phyloP scores from a whole-genome alignment of 2,888 invertebrate genomes.

The Caenorhabditis macrosperma region DNA sequence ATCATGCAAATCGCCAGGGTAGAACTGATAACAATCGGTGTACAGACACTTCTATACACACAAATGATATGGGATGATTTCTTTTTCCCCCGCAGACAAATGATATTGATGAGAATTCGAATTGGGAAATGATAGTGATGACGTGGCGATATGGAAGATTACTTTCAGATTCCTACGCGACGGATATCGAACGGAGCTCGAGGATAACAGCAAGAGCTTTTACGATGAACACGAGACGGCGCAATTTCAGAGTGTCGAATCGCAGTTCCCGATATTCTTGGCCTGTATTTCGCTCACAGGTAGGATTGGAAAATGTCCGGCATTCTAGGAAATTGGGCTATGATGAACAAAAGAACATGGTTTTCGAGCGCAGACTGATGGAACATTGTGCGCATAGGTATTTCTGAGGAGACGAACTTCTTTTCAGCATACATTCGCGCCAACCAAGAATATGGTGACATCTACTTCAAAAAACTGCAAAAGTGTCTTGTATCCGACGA shows the following conservation, averaged over 20 bases:
- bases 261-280: slow-evolving; percentile 98
- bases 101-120: slow-evolving; percentile 1
- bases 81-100: not conserved
- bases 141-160: not conserved
- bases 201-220: slow-evolving; percentile 88
- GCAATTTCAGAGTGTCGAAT: slow-evolving; percentile 93
- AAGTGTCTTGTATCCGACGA: slow-evolving; percentile 88
- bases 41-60: not conserved
- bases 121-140: not conserved
- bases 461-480: slow-evolving; percentile 89
- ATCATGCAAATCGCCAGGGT: slow-evolving; percentile 18
- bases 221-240: slow-evolving; percentile 94
- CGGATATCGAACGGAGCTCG: slow-evolving; percentile 91
- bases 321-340: no score
- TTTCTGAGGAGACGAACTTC: no score
- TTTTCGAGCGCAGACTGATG: no score
- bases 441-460: slow-evolving; percentile 59
- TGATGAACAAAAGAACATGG: no score
- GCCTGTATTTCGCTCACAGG: slow-evolving; percentile 97
- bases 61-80: slow-evolving; percentile 10
- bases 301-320: no score
- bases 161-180: slow-evolving; percentile 87
- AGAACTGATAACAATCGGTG: slow-evolving; percentile 42
- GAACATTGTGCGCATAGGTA: no score
- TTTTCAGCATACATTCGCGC: slow-evolving; percentile 66